Base-by-base conservation (phyloP, 2,797 vertebrate genomes). In the Synanceia verrucosa region DNA sequence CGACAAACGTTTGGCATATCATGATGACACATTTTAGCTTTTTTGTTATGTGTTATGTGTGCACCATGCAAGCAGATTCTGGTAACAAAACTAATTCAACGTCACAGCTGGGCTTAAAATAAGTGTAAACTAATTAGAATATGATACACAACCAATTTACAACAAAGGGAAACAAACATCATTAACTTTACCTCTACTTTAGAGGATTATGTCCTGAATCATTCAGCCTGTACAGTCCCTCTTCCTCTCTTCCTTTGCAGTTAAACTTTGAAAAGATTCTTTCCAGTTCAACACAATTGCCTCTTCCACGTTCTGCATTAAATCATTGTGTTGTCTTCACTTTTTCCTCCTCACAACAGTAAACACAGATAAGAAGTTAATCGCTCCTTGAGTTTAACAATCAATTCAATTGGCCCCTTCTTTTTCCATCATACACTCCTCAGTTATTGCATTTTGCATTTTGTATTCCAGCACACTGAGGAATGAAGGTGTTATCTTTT, bases 321-420 rank as follows among this genome's bases (percentile, higher is more conserved):
- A 76, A 81, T 69, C 31, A 31, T n/a, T 50, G 16, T 19, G n/a
- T 34, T 39, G 19, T 29, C 43, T 46, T 57, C 31, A 8, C 74
- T 19, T 70, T 64, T 46, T 29, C 4, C 9, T 6, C 5, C 47
- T 61, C 47, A 3, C 33, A n/a, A 24, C 28, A 39, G 24, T 37
- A 56, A 84, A 75, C 64, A 46, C 53, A 29, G 75, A 82, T 78
- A 80, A 70, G 47, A 58, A 70, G 50, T 76, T 51, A 52, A 53
- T 72, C 33, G 41, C 31, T 58, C 11, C 43, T 55, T 43, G 64
- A 70, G 39, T 79, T 76, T 65, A 68, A 70, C 29, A 44, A 66
- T 74, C 21, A 53, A 59, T 60, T 52, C 71, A 56, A n/a, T 78
- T 78, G 65, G 26, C 41, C 5, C 34, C 19, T 7, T 5, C 26